Evolutionary conservation across 2,797 vertebrate species (phyloP).

Genomic region (Mormyrops attenuatus): DNA sequence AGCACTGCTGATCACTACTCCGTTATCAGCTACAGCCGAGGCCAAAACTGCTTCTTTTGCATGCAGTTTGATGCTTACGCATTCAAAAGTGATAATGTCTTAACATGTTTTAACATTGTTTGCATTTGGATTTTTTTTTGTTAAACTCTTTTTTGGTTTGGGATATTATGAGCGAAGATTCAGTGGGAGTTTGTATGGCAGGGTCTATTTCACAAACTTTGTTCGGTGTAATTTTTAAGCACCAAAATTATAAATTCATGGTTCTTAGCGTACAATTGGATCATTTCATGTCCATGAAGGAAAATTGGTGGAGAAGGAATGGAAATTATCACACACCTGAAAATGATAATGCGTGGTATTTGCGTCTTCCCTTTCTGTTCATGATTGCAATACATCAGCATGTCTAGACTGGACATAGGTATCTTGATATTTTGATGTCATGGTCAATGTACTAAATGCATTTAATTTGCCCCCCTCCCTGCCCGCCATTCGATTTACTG

Average conservation of each 20-base stretch:
- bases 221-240: neutral
- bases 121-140: neutral
- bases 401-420: neutral
- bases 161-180: neutral
- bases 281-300: neutral
- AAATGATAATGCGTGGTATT: neutral
- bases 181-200: neutral
- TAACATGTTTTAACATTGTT: neutral
- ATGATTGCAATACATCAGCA: neutral
- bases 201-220: neutral
- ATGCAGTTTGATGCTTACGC: neutral
- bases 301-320: neutral
- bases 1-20: slow-evolving; percentile 41
- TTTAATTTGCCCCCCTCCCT: neutral
- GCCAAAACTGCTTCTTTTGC: slow-evolving; percentile 5
- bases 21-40: slow-evolving; percentile 23
- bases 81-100: neutral
- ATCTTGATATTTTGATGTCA: slow-evolving; percentile 1
- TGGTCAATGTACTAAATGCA: neutral
- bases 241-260: neutral
- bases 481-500: neutral
- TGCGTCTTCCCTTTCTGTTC: neutral
- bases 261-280: neutral
- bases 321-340: neutral
- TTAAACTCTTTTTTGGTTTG: neutral